Evolutionary conservation across 2,797 vertebrate species (phyloP), one percentile per base, ranked within the genome.

Genomic region (Limosa lapponica): DNA sequence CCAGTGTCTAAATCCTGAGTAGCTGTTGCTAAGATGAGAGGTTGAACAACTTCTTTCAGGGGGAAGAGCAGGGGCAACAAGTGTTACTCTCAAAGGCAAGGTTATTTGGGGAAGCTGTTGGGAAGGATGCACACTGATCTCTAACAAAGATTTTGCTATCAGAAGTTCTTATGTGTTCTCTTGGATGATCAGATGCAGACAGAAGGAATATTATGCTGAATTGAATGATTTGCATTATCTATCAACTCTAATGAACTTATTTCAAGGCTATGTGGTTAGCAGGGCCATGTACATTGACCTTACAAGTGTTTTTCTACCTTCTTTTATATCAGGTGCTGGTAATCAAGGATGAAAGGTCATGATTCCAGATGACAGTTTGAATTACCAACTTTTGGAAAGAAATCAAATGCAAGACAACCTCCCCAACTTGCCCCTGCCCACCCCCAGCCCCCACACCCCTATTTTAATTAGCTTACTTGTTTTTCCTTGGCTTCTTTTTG

Each of bases 381-480:
- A 93, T 89, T 93, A 86, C 46, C 30, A 91, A 55, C 44, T 93
- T 92, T 85, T 81, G 80, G n/a, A 94, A 93, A 57, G 20, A 46
- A 91, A 77, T 58, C 34, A 75, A 83, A 67, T 58, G 28, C 24
- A 67, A 81, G 57, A 59, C 51, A 92, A 80, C 48, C 25, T 77
- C 22, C 57, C 37, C 62, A 1, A 4, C 44, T 91, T 88, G 17
- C 30, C 16, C 25, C 52, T 82, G 25, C 41, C 24, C 7, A 15
- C 18, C 8, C 13, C 4, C 22, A 51, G 6, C 12, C 49, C 44
- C 51, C 30, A 14, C 69, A 81, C 12, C 37, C 27, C 25, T 11
- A 62, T 94, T 97, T 86, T 43, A 79, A 69, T 89, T 79, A 89
- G 43, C 41, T 64, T 20, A 2, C 16, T 64, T 79, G 15, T 27